Evolutionary conservation across 2,797 vertebrate genomes (phyloP), one percentile per base, ranked within the genome.

Genomic region (Fistularia commersonii): DNA sequence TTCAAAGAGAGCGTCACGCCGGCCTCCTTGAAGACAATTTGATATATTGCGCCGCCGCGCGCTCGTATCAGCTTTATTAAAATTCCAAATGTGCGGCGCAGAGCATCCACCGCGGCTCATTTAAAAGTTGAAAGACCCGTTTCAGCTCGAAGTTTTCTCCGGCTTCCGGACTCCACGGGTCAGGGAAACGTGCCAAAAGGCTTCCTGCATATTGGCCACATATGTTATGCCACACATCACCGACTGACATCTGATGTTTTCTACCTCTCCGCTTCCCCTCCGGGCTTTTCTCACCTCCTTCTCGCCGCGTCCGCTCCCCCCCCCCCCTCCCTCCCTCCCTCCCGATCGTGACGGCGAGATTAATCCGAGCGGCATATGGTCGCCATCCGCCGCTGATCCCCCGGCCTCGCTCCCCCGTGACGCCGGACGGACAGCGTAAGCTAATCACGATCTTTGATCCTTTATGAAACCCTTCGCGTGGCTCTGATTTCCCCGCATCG

Each of bases 371-470:
- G 7, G 79, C 87, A 90, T 89, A 86, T 87, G 87, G 81, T 82
- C 83, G 76, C 83, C 81, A 86, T 86, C 32, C 72, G 85, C 62
- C 36, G 31, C 72, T 71, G 81, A 81, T n/a, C n/a, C n/a, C n/a
- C n/a, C n/a, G n/a, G n/a, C n/a, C n/a, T n/a, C n/a, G 82, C 84
- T 70, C 81, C 64, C 61, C 60, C 64, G 59, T 80, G 72, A 83
- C 69, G 72, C 72, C 61, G 76, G 83, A 84, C 41, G 85, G 84
- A 88, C 86, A 77, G 76, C 71, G 71, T 52, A 48, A 76, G 64
- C 83, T 84, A 89, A 89, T 88, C 83, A 87, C 67, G 63, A 87
- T 87, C 88, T 89, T 89, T 87, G 85, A 89, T 85, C 82, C 79
- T 79, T 48, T 42, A 45, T 12, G 43, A 81, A 8, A 86, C 80